phyloP scores from a whole-genome alignment of 2,888 invertebrate species.

The Agelastica alni region DNA sequence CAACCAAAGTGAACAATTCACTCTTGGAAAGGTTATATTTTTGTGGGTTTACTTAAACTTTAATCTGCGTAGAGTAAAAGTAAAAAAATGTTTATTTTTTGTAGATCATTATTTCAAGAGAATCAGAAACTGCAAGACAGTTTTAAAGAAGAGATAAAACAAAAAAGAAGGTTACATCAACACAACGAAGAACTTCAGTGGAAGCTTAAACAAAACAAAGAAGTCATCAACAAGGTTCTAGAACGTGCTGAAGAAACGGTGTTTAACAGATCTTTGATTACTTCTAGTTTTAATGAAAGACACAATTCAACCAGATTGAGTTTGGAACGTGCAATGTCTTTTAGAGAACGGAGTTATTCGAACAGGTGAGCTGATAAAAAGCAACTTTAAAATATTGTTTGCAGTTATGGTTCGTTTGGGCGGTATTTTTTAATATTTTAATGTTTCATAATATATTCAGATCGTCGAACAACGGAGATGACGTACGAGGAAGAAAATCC shows the following conservation, averaged over 20 bases:
- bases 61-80: too few relatives aligned
- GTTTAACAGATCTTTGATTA: conserved; percentile 44
- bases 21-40: too few relatives aligned
- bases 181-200: conserved; percentile 89
- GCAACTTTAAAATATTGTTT: too few relatives aligned
- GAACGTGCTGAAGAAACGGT: conserved; percentile 48
- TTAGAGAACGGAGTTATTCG: conserved; percentile 46
- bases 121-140: conserved; percentile 75
- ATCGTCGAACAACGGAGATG: conserved; percentile 43
- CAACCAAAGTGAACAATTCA: too few relatives aligned
- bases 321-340: conserved; percentile 49
- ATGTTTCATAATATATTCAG: too few relatives aligned
- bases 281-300: conserved; percentile 49
- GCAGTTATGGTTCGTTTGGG: too few relatives aligned
- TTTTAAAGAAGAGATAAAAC: conserved; percentile 76
- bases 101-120: conserved; percentile 68
- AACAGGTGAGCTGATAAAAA: conserved; percentile 37
- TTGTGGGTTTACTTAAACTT: too few relatives aligned
- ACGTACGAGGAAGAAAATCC: conserved; percentile 51
- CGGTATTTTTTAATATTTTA: too few relatives aligned
- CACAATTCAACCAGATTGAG: conserved; percentile 42
- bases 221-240: conserved; percentile 62
- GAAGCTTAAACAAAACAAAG: conserved; percentile 81
- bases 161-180: conserved; percentile 76
- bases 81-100: conserved; percentile 22